phyloP scores from a whole-genome alignment of 2,797 vertebrate genomes.

The Notolabrus celidotus region DNA sequence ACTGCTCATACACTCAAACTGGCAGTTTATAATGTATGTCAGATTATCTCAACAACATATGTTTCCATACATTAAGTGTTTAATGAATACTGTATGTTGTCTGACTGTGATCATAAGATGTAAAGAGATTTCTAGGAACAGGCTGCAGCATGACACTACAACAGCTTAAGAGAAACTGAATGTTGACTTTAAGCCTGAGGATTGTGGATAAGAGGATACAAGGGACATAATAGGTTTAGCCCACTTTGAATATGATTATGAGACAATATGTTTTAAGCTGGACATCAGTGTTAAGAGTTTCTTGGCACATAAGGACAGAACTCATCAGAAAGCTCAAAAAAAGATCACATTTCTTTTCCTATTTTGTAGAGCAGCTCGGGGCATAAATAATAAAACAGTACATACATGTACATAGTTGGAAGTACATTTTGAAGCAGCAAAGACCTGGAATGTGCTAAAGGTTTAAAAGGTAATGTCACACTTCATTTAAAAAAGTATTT shows the following conservation, averaged over 20 bases:
- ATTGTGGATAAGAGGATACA: constrained; percentile 22
- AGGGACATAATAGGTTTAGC: constrained; percentile 28
- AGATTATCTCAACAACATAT: background rate
- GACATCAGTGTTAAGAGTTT: constrained; percentile 3
- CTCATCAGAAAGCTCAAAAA: background rate
- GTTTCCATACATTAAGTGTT: background rate
- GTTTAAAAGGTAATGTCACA: background rate
- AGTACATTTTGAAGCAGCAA: background rate
- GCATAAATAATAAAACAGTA: background rate
- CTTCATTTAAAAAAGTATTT: background rate
- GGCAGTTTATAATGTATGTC: background rate
- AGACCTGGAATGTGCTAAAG: background rate
- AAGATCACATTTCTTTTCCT: background rate
- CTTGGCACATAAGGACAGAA: background rate
- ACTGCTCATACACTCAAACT: background rate
- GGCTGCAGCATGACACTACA: background rate
- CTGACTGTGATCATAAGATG: background rate
- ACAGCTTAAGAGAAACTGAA: background rate
- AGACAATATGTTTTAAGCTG: constrained; percentile 18
- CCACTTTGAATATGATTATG: background rate
- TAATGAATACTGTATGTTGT: background rate
- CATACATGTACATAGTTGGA: background rate
- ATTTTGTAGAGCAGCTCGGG: background rate
- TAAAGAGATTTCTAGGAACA: background rate
- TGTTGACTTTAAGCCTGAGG: constrained; percentile 9